phyloP scores from a whole-genome alignment of 2,888 invertebrate genomes.

The Microctonus aethiopoides region DNA sequence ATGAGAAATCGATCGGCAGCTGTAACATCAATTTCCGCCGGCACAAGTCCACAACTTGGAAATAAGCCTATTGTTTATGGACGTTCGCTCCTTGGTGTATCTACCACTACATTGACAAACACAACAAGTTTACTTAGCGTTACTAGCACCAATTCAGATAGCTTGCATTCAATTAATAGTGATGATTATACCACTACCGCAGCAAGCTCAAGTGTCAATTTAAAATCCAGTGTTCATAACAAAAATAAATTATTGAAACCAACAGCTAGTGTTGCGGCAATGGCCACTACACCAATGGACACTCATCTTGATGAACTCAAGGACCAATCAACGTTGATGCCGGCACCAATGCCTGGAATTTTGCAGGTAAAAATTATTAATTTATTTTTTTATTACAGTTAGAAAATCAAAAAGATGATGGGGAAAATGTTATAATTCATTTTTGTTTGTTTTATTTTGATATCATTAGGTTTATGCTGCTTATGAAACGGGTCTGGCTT shows the following conservation, averaged over 20 bases:
- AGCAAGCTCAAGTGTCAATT: constrained; percentile 34
- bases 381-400: neutral
- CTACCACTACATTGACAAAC: constrained; percentile 67
- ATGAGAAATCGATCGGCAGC: constrained; percentile 72
- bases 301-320: constrained; percentile 54
- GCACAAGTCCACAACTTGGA: constrained; percentile 77
- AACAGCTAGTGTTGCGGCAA: constrained; percentile 63
- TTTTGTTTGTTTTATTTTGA: constrained; percentile 34
- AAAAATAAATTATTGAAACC: constrained; percentile 53
- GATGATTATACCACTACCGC: constrained; percentile 52
- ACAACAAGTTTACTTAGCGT: constrained; percentile 57
- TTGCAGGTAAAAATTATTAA: constrained; percentile 70
- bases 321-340: constrained; percentile 58
- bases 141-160: constrained; percentile 67
- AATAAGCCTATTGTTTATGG: constrained; percentile 72
- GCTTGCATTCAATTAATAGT: constrained; percentile 72
- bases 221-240: constrained; percentile 26
- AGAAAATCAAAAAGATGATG: constrained; percentile 7
- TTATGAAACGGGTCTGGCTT: constrained; percentile 93
- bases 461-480: constrained; percentile 90
- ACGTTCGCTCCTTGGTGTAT: constrained; percentile 74
- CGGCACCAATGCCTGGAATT: constrained; percentile 69
- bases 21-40: constrained; percentile 74
- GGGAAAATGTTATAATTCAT: constrained; percentile 14
- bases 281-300: constrained; percentile 54